Evolutionary conservation across 2,888 invertebrate species (phyloP).

Genomic region (Drosophila macrospina): DNA sequence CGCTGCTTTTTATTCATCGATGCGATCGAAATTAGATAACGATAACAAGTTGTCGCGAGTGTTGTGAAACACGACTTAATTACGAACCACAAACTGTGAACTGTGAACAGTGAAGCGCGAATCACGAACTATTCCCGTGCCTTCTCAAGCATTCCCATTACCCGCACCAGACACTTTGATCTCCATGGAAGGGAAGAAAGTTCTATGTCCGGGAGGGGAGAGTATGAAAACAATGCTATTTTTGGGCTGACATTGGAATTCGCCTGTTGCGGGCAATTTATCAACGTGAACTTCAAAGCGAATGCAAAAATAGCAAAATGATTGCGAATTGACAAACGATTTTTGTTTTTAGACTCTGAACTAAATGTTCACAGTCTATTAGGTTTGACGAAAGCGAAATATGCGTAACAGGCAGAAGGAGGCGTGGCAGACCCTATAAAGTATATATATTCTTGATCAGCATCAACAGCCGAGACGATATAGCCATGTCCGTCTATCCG

Average conservation of each 20-base stretch:
- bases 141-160: conserved; percentile 23
- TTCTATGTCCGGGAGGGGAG: not conserved
- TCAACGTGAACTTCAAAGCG: conserved; percentile 65
- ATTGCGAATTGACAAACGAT: conserved; percentile 42
- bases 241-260: conserved; percentile 62
- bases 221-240: conserved; percentile 45
- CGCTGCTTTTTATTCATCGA: conserved; percentile 37
- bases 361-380: too few species aligned
- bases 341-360: too few species aligned
- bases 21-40: conserved; percentile 76
- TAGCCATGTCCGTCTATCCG: too few species aligned
- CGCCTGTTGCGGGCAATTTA: conserved; percentile 45
- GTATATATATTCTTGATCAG: too few species aligned
- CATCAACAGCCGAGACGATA: too few species aligned
- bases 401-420: too few species aligned
- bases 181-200: not conserved
- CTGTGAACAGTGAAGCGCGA: conserved; percentile 3
- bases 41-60: conserved; percentile 83
- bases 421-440: too few species aligned
- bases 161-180: conserved; percentile 10
- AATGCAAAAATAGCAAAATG: conserved; percentile 54
- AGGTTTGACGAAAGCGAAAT: too few species aligned
- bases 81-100: conserved; percentile 57
- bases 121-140: conserved; percentile 25
- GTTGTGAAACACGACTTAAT: conserved; percentile 85